Base-by-base conservation (phyloP, 2,888 invertebrate genomes). In the Tiliacea citrago region DNA sequence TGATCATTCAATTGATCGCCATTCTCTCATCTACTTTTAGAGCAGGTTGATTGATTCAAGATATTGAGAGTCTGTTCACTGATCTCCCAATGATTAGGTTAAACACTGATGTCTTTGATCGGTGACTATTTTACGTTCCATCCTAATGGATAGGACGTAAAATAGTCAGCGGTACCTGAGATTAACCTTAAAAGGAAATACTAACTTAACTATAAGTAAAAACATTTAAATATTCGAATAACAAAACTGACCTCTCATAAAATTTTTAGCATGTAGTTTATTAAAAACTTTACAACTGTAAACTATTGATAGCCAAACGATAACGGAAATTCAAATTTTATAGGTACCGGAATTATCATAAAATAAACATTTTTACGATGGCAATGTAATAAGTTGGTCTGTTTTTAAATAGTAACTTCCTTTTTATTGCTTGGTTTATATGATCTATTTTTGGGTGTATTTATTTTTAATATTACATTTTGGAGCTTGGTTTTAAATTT, bases 241-340 rank as follows among this genome's bases (percentile, higher is more conserved):
- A 13, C 8, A 53, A 79, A 72, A n/a, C 24, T 51, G 35, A 80
- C 29, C 51, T 16, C 61, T 18, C 42, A 58, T 60, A 45, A 70
- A 70, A 16, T 72, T 72, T 51, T 71, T 18, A 60, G n/a, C 1
- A 49, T 81, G 9, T 39, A 60, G 39, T 53, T 29, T 63, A 45
- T 16, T 53, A 4, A 72, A 63, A 53, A 58, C 18, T n/a, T 42
- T 60, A 5, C 45, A 81, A 79, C 79, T 49, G 79, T 81, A 45
- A 39, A 53, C 47, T 45, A 60, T 75, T 81, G 42, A 67, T 81
- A 65, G 49, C 9, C 18, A 24, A 63, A 63, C 13, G 24, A 7
- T 79, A 75, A 68, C 68, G 68, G 75, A 55, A 49, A 65, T 16
- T 29, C 1, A 0, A 5, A 12, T 55, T 49, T 49, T 55, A 45